These are phyloP conservation scores for Heliconius hortense DNA, from an alignment of 2,888 invertebrate genomes.

Conservation along the genomic window DNA sequence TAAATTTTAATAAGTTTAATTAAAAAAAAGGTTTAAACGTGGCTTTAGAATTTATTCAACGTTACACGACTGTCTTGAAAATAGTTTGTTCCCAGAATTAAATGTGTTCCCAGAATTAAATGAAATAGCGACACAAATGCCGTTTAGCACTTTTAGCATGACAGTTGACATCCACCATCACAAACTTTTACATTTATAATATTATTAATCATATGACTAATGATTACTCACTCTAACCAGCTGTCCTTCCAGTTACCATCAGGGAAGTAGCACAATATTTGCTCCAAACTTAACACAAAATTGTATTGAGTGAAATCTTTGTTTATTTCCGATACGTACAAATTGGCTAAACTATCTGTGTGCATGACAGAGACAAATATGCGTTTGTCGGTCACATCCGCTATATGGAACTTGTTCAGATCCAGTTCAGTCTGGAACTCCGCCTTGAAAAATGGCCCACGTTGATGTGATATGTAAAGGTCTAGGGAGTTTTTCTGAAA, in stretches of 20 bases:
- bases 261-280: slow-evolving; percentile 92
- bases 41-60: no score
- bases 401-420: slow-evolving; percentile 87
- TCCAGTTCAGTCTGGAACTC: slow-evolving; percentile 88
- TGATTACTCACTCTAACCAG: slow-evolving; percentile 88
- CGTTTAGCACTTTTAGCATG: no score
- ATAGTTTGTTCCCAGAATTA: no score
- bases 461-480: slow-evolving; percentile 89
- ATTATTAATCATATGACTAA: no score
- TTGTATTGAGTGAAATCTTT: slow-evolving; percentile 84
- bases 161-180: no score
- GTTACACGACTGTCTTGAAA: no score
- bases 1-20: no score
- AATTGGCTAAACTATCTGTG: slow-evolving; percentile 85
- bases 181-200: no score
- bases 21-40: no score
- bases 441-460: slow-evolving; percentile 86
- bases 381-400: slow-evolving; percentile 90
- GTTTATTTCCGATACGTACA: slow-evolving; percentile 90
- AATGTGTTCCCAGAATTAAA: no score
- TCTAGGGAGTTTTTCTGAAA: slow-evolving; percentile 79
- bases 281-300: slow-evolving; percentile 90
- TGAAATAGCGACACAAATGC: no score
- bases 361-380: slow-evolving; percentile 92
- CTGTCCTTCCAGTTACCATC: slow-evolving; percentile 90